Percentiles rank a stretch among this genome's conserved stretches.
phyloP scores from a whole-genome alignment of 2,797 vertebrate species.

The Thamnophis elegans region DNA sequence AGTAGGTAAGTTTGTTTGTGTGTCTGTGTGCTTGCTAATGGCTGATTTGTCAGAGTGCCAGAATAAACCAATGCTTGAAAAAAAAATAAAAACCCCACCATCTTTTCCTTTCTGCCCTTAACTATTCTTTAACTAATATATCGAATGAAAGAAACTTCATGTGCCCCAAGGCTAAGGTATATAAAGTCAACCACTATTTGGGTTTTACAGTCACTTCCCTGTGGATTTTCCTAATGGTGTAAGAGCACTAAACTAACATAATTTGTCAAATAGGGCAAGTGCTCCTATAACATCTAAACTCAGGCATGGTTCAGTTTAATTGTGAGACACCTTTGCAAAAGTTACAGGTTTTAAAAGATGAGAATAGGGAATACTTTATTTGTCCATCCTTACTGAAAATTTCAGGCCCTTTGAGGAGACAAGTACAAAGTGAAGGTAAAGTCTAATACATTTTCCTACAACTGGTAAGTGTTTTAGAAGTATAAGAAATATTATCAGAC shows the following conservation, averaged over 20 bases:
- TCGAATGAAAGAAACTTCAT: slow-evolving; percentile 51
- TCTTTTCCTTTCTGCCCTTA: not conserved
- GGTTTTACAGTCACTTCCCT: slow-evolving; percentile 52
- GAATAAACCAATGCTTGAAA: slow-evolving; percentile 33
- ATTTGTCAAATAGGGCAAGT: slow-evolving; percentile 75
- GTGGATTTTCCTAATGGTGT: slow-evolving; percentile 56
- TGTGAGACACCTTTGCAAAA: slow-evolving; percentile 53
- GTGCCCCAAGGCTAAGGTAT: slow-evolving; percentile 53
- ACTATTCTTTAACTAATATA: not conserved
- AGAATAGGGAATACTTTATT: slow-evolving; percentile 61
- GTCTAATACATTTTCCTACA: slow-evolving; percentile 83
- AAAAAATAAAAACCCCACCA: too few species aligned
- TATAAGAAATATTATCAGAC: slow-evolving; percentile 83
- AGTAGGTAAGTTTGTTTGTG: not conserved
- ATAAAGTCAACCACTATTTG: slow-evolving; percentile 50
- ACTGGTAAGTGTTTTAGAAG: slow-evolving; percentile 74
- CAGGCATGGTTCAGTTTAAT: slow-evolving; percentile 47
- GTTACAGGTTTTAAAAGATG: slow-evolving; percentile 44
- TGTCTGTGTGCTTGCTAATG: not conserved
- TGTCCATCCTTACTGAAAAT: slow-evolving; percentile 71
- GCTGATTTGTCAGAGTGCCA: slow-evolving; percentile 3
- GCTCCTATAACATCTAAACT: slow-evolving; percentile 67
- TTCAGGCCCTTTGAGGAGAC: slow-evolving; percentile 58
- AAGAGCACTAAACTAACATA: slow-evolving; percentile 60
- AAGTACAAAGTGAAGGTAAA: slow-evolving; percentile 74